Evolutionary conservation across 2,113 vertebrate genomes (phyloP).

Genomic region (Synchiropus splendidus): DNA sequence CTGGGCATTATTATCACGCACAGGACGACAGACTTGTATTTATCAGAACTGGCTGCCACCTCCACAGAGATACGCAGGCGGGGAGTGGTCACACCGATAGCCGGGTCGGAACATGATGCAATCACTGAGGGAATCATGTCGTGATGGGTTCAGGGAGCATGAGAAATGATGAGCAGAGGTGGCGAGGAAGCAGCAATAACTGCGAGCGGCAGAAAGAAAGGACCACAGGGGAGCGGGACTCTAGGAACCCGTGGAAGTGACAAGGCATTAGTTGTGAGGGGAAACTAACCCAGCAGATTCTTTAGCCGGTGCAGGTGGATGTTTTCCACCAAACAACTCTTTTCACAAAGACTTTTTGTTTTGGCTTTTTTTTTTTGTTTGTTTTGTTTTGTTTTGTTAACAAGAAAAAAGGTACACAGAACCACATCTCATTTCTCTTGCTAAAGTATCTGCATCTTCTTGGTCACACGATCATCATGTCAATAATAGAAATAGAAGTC

Average conservation of each 20-base stretch:
- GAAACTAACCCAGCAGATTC: constrained; percentile 16
- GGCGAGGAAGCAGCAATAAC: constrained; percentile 12
- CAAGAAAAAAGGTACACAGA: too few relatives aligned
- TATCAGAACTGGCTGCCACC: constrained; percentile 42
- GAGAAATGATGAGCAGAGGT: constrained; percentile 22
- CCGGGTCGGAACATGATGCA: constrained; percentile 16
- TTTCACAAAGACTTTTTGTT: neutral
- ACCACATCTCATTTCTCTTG: too few relatives aligned
- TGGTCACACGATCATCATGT: neutral
- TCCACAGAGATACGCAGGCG: constrained; percentile 25
- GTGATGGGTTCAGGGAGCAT: constrained; percentile 6
- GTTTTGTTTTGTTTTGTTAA: too few relatives aligned
- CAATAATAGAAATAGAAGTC: neutral
- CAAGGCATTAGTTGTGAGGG: constrained; percentile 26
- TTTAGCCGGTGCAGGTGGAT: constrained; percentile 4
- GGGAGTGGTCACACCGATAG: constrained; percentile 27
- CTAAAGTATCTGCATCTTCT: neutral
- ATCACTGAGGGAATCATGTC: constrained; percentile 17
- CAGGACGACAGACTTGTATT: constrained; percentile 51
- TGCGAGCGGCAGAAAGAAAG: constrained; percentile 12
- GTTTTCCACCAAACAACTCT: too few relatives aligned
- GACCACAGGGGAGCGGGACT: constrained; percentile 5
- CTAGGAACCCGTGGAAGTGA: constrained; percentile 18
- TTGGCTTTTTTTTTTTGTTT: neutral
- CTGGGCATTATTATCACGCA: constrained; percentile 62